A percentile compares a stretch with the other conserved stretches of the same genome.
Conservation (phyloP, 2,888 invertebrate genomes). For the Melikaiella ostensackeni region DNA sequence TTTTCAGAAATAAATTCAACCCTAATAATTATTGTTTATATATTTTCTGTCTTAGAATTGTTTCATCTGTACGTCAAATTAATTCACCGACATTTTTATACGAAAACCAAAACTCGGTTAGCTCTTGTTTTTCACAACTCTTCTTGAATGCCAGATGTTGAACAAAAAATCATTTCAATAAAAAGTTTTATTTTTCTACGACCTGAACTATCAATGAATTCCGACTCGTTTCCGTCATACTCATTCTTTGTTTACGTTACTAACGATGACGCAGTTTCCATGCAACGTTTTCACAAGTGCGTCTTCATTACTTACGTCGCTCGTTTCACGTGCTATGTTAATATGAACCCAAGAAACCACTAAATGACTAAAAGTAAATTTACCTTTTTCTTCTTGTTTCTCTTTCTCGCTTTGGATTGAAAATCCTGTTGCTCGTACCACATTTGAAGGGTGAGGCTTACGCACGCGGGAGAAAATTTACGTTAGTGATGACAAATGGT, state of each 20-base stretch:
- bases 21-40: no score
- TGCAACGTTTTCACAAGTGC: constrained; percentile 6
- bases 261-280: constrained; percentile 4
- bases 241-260: neutral
- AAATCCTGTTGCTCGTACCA: constrained; percentile 18
- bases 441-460: constrained; percentile 45
- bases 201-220: neutral
- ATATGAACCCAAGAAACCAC: constrained; percentile 10
- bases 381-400: neutral
- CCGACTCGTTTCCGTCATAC: neutral
- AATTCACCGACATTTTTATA: no score
- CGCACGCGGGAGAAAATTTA: constrained; percentile 68
- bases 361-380: constrained; percentile 5
- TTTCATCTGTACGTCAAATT: no score
- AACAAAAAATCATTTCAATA: neutral
- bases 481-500: constrained; percentile 75
- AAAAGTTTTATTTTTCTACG: neutral
- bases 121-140: no score
- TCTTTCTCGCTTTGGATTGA: neutral
- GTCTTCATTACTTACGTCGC: neutral
- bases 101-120: no score
- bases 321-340: neutral
- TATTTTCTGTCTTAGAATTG: no score
- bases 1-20: no score
- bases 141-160: no score